Conservation (phyloP, 2,113 vertebrate genomes). For the Galeopterus variegatus region DNA sequence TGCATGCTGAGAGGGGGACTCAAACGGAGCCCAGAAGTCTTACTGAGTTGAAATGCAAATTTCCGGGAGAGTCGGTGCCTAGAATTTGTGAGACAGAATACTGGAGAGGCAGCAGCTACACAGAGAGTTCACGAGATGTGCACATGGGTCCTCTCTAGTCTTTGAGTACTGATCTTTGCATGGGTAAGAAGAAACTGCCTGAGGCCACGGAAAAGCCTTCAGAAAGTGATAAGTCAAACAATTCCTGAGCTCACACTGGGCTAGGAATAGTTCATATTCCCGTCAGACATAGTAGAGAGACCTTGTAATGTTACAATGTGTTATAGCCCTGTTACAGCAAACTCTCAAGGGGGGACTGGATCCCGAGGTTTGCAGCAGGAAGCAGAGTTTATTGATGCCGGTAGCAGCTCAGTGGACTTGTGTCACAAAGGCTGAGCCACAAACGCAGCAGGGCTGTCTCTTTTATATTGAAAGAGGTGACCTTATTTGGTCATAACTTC, state of each 20-base stretch:
- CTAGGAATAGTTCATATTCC: neutral
- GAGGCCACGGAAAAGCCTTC: neutral
- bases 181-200: neutral
- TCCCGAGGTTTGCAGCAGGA: no score
- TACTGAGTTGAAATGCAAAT: neutral
- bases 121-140: rapidly evolving
- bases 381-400: no score
- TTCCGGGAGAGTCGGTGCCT: neutral
- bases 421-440: no score
- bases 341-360: no score
- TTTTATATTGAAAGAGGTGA: no score
- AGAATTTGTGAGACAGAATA: neutral
- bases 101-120: neutral
- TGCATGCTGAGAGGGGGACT: neutral
- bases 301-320: neutral
- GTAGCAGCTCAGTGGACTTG: no score
- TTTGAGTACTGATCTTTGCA: neutral
- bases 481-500: no score
- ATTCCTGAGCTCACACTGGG: neutral
- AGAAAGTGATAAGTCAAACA: neutral
- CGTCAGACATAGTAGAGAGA: neutral
- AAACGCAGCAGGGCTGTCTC: no score
- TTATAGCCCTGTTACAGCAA: no score
- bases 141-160: neutral
- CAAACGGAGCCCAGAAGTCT: neutral